A percentile compares a stretch with the other conserved stretches of the same genome.
Conservation (phyloP, 1,140 invertebrate species). For the Caenorhabditis tropicalis region DNA sequence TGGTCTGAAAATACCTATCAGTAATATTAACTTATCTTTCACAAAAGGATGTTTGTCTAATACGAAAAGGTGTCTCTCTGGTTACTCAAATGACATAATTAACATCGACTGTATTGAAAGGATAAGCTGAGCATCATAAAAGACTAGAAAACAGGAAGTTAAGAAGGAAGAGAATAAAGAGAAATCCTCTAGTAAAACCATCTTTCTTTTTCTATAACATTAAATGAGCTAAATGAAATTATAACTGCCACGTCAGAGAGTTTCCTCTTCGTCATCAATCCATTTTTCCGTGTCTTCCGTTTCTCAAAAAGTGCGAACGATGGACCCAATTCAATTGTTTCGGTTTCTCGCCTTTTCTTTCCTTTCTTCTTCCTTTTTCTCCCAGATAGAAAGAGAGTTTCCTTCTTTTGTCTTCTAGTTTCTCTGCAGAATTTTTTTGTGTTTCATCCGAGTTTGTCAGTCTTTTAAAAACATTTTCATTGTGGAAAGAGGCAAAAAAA, state of each 20-base stretch:
- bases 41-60: no score
- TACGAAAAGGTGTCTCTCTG: no score
- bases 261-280: not conserved
- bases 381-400: not conserved
- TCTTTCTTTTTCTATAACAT: not conserved
- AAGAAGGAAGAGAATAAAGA: not conserved
- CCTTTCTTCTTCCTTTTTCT: not conserved
- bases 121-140: no score
- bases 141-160: no score
- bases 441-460: not conserved
- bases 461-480: not conserved
- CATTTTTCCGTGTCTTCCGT: no score
- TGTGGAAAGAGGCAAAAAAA: conserved; percentile 36
- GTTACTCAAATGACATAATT: no score
- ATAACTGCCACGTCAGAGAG: not conserved
- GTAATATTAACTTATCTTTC: no score
- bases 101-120: no score
- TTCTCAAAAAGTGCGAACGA: conserved; percentile 35
- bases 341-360: conserved; percentile 32
- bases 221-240: not conserved
- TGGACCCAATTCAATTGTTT: conserved; percentile 40
- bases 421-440: conserved; percentile 23
- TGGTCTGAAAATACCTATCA: no score
- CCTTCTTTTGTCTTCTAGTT: not conserved
- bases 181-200: not conserved